These are phyloP conservation scores for Bombycilla garrulus DNA, from an alignment of 2,113 vertebrate species.

Conservation along the genomic window DNA sequence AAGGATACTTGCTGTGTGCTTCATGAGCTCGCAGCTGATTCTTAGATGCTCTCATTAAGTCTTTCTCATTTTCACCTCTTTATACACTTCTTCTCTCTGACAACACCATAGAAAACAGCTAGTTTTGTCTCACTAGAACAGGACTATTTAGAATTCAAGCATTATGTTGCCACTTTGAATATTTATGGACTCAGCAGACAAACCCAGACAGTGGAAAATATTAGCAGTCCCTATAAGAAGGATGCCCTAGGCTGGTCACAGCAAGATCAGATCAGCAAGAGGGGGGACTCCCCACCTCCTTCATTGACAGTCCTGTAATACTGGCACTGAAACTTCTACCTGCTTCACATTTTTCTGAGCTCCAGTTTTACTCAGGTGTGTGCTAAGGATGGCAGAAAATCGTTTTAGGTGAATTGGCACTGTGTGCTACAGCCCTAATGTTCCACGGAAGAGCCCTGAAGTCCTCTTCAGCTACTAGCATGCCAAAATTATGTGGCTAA, in stretches of 20 bases:
- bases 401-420: not conserved
- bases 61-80: not conserved
- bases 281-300: accelerated
- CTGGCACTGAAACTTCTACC: not conserved
- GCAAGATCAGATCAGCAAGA: not conserved
- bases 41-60: not conserved
- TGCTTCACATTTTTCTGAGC: not conserved
- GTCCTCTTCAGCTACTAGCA: not conserved
- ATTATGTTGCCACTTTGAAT: not conserved
- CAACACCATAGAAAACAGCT: not conserved
- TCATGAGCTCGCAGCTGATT: not conserved
- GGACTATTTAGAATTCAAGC: not conserved
- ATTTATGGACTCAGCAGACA: not conserved
- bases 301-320: not conserved
- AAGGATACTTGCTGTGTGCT: not conserved
- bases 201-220: not conserved
- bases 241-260: not conserved
- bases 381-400: not conserved
- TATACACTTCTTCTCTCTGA: not conserved
- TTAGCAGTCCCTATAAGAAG: not conserved
- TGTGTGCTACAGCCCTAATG: not conserved
- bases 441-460: not conserved
- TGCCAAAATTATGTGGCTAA: not conserved
- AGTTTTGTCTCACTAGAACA: not conserved
- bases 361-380: not conserved